These are phyloP conservation scores for Heterodera carotae DNA, from an alignment of 1,140 invertebrate genomes.

Conservation along the genomic window DNA sequence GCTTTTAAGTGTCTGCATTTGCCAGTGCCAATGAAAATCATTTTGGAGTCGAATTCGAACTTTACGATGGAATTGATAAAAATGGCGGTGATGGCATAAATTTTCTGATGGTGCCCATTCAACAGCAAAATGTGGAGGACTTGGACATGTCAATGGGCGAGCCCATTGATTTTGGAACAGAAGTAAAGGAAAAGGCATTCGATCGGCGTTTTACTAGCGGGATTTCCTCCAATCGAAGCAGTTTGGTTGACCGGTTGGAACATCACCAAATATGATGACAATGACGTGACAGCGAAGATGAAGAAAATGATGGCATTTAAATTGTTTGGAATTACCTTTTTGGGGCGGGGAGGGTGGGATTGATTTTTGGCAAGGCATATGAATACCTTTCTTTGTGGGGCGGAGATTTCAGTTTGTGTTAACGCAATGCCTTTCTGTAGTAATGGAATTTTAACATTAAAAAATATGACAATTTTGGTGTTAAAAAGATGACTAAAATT, in stretches of 20 bases:
- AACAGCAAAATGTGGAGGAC: background rate
- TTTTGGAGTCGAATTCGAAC: background rate
- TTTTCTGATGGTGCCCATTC: background rate
- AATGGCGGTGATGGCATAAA: background rate
- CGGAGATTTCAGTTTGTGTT: too few species aligned
- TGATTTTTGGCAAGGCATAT: too few species aligned
- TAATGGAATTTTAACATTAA: too few species aligned
- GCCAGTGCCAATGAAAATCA: background rate
- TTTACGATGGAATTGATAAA: background rate
- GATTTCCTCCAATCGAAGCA: background rate
- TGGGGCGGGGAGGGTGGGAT: too few species aligned
- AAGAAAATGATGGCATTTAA: background rate
- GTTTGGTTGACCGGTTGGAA: background rate
- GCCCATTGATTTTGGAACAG: background rate
- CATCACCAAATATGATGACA: background rate
- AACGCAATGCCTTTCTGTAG: too few species aligned
- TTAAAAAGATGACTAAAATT: too few species aligned
- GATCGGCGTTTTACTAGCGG: background rate
- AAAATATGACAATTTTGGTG: too few species aligned
- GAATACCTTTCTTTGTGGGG: too few species aligned
- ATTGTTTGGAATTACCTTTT: background rate
- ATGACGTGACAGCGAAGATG: too few species aligned
- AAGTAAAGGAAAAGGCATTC: background rate
- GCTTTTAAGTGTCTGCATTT: background rate
- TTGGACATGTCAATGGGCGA: background rate